These are phyloP conservation scores for Yponomeuta evonymella DNA, from an alignment of 2,888 invertebrate genomes.

Conservation along the genomic window DNA sequence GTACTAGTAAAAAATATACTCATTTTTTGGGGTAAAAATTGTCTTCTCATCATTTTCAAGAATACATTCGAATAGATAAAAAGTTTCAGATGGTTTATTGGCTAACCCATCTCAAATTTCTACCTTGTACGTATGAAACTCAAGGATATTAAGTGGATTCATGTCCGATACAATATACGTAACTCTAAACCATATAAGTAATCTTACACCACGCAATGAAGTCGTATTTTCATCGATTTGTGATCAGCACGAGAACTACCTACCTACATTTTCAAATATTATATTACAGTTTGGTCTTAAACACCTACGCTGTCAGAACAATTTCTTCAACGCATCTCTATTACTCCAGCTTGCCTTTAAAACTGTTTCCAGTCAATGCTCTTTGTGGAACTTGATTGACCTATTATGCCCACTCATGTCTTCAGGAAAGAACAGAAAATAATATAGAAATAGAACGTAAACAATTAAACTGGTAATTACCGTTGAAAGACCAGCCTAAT, in stretches of 20 bases:
- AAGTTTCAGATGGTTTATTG: too few relatives aligned
- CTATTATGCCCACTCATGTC: background rate
- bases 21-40: too few relatives aligned
- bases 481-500: too few relatives aligned
- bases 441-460: background rate
- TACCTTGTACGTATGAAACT: too few relatives aligned
- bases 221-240: background rate
- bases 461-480: background rate
- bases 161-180: background rate
- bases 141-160: background rate
- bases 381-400: slow-evolving; percentile 1
- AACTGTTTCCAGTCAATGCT: background rate
- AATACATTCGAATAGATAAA: too few relatives aligned
- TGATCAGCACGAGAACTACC: slow-evolving; percentile 1
- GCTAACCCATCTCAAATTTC: too few relatives aligned
- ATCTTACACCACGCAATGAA: background rate
- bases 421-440: background rate
- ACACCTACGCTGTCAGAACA: background rate
- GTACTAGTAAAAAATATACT: too few relatives aligned
- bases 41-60: too few relatives aligned
- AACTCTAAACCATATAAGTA: background rate
- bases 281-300: background rate
- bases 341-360: background rate
- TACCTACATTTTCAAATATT: background rate
- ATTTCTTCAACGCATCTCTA: background rate